These are phyloP conservation scores for Psittacula echo DNA, from an alignment of 2,797 vertebrate species.

Conservation along the genomic window DNA sequence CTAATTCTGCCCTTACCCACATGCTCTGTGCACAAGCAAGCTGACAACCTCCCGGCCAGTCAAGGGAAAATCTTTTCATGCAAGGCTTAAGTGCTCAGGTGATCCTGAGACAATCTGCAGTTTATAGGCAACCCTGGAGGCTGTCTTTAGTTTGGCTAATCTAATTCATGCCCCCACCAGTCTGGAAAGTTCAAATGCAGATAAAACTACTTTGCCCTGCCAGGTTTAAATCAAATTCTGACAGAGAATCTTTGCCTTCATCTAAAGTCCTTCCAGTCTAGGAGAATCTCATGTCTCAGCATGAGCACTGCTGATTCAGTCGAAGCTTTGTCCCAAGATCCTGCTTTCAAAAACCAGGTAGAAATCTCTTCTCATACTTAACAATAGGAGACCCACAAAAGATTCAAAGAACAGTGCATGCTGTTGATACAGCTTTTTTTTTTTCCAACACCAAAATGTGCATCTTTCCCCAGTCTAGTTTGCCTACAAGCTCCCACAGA, in stretches of 20 bases:
- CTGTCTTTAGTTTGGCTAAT: conserved; percentile 37
- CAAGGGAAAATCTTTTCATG: conserved; percentile 18
- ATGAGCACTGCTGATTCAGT: neutral
- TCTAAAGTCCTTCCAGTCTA: neutral
- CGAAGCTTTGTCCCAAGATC: neutral
- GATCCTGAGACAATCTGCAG: conserved; percentile 11
- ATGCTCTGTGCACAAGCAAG: neutral
- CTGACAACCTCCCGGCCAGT: neutral
- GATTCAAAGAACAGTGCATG: neutral
- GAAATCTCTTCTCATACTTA: neutral
- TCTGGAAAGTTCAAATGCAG: neutral
- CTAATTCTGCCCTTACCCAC: neutral
- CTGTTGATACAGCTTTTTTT: neutral
- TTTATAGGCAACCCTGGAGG: conserved; percentile 24
- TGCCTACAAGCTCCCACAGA: neutral
- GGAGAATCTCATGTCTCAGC: neutral
- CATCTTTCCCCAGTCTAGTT: neutral
- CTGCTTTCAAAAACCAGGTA: neutral
- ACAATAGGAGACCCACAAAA: neutral
- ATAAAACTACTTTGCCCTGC: neutral
- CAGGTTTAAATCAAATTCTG: conserved; percentile 24
- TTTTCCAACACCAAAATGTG: neutral
- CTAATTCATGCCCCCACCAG: conserved; percentile 2
- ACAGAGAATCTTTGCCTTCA: neutral
- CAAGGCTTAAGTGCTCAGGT: neutral